Base-by-base conservation (phyloP, 2,113 vertebrate genomes). In the Oplegnathus fasciatus region DNA sequence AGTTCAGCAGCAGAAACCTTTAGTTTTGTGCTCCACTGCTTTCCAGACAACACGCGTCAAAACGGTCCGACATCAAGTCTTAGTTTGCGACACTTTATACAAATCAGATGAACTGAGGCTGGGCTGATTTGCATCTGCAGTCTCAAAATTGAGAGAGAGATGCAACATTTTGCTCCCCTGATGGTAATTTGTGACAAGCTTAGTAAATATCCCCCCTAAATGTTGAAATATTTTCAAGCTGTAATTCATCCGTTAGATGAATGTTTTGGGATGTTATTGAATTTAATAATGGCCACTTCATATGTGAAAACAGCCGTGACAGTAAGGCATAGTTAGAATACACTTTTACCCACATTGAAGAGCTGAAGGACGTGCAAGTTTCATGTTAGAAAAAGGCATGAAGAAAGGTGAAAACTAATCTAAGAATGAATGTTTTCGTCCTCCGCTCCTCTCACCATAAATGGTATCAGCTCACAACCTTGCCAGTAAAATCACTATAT, bases 401-500 rank as follows among this genome's bases (percentile, higher is more conserved):
- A 37, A 55, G 11, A 28, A 69, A 84, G 32, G 24, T 54, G 28
- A 84, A 32, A 18, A 73, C 55, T 50, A 83, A 82, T 76, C 34
- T 58, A 75, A 52, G 66, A 75, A 64, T 67, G 78, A 37, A 76
- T 26, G 46, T 77, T 65, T 81, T 81, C 50, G 17, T 64, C 73
- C 32, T 75, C 57, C 18, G 22, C 54, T 75, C 48, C 65, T 71
- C 62, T 77, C 70, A 10, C 54, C 54, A 32, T 64, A 28, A 89
- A 52, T 71, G 24, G 67, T 78, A 44, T 89, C 88, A 44, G 67
- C 68, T 83, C 75, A 40, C 74, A 80, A 44, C 22, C 62, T 58
- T 72, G 64, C 72, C 78, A 76, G 78, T 61, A 78, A 87, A 89
- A 75, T 57, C 83, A 54, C 61, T 62, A 42, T 61, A 79, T 46